Conservation (phyloP, 1,140 invertebrate species). For the Listronotus bonariensis region DNA sequence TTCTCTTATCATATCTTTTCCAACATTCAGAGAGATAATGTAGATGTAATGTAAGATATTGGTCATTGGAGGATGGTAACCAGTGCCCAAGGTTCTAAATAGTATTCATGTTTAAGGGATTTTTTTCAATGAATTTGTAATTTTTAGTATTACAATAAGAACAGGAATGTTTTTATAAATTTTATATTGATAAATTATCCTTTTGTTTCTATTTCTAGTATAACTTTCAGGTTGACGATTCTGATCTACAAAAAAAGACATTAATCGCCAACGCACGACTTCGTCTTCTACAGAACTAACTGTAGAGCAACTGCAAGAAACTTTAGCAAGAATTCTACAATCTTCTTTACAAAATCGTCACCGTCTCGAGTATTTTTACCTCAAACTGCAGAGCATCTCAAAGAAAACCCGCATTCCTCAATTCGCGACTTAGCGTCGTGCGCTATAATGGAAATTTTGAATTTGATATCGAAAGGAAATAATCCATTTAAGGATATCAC, state of each 20-base stretch:
- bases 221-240: slow-evolving; percentile 48
- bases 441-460: slow-evolving; percentile 71
- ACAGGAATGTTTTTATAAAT: too few relatives aligned
- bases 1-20: too few relatives aligned
- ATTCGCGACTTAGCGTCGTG: slow-evolving; percentile 65
- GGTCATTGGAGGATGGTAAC: too few relatives aligned
- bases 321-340: slow-evolving; percentile 67
- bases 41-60: too few relatives aligned
- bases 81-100: too few relatives aligned
- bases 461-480: slow-evolving; percentile 63
- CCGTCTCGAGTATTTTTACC: slow-evolving; percentile 68
- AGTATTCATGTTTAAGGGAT: too few relatives aligned
- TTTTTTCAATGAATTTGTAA: too few relatives aligned
- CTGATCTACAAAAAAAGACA: slow-evolving; percentile 51
- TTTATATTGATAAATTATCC: too few relatives aligned
- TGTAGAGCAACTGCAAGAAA: slow-evolving; percentile 65
- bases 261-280: slow-evolving; percentile 46
- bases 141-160: too few relatives aligned
- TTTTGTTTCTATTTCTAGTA: background rate
- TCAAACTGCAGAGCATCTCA: slow-evolving; percentile 62
- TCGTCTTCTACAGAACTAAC: slow-evolving; percentile 52
- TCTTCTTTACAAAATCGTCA: slow-evolving; percentile 65
- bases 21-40: too few relatives aligned
- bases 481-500: slow-evolving; percentile 66
- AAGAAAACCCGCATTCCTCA: slow-evolving; percentile 56